Evolutionary conservation across 23 tunicate species (phyloP), one percentile per base, ranked within the genome.

Genomic region (Phallusia fumigata): DNA sequence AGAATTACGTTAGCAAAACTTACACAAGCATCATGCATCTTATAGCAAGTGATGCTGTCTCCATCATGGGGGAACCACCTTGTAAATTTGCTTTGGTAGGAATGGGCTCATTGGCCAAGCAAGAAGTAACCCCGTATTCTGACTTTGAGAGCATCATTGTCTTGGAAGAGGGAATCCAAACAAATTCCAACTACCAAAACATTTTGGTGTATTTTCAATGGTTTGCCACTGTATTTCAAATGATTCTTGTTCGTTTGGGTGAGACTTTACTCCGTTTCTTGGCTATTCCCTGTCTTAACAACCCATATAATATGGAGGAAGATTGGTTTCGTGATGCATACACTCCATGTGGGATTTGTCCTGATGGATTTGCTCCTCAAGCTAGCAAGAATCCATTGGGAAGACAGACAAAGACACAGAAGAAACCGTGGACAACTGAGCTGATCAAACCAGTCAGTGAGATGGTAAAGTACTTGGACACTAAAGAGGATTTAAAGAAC

Each of bases 291-390:
- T 32, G 40, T 33, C 30, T 74, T 21, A 74, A 74, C 30, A 30
- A 74, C 13, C 77, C 36, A 13, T 74, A 11, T 3, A 32, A 32
- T 11, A 32, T 6, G 13, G 16, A 30, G 32, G n/a, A 76, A 65
- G 76, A 53, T 50, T 77, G 86, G 83, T 88, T 82, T 75, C 58
- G 16, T 76, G 91, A 88, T 74, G 44, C 6, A 32, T 36, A 75
- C 49, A 88, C 91, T 32, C 86, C 83, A 11, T 31, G 64, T 47
- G 91, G 91, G 5, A 44, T 88, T 8, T 81, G 81, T 45, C 83
- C 51, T 64, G 91, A 88, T 76, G 91, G 91, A 19, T 73, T 81
- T 79, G 74, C 64, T 36, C 91, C 91, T 32, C 86, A 82, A 28
- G 86, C 91, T 0, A 74, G 86, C 35, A 88, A 58, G 44, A 58